Evolutionary conservation across 1,140 invertebrate genomes (phyloP).

Genomic region (Sycobia sp.): DNA sequence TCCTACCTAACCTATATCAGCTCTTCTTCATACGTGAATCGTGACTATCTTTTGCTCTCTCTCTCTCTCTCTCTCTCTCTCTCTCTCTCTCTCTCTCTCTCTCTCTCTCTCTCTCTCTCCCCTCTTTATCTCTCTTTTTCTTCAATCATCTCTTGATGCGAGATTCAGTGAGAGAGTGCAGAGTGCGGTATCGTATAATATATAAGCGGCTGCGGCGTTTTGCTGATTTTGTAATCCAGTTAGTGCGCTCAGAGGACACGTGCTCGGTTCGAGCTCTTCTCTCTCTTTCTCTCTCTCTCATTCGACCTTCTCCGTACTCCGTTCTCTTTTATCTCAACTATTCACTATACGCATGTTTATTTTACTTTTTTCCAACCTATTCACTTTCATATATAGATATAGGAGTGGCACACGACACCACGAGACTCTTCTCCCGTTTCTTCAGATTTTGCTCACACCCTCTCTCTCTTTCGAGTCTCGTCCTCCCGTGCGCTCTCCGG

Average conservation of each 20-base stretch:
- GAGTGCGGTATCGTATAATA: no score
- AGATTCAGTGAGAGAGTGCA: no score
- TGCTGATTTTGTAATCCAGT: conserved; percentile 14
- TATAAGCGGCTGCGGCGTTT: neutral
- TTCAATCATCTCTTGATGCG: neutral
- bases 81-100: neutral
- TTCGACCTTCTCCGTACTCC: neutral
- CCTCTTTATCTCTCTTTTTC: neutral
- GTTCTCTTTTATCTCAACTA: conserved; percentile 3
- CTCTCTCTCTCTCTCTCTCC: neutral
- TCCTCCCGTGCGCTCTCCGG: neutral
- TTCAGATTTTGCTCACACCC: neutral
- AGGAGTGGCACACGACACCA: no score
- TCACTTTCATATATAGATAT: no score
- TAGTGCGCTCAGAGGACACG: conserved; percentile 6
- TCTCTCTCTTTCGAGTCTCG: neutral
- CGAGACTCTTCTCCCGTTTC: no score
- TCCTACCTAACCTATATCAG: no score
- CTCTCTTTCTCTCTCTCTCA: neutral
- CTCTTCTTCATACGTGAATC: no score
- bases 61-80: neutral
- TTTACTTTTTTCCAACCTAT: neutral
- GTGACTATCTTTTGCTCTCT: no score
- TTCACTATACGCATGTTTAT: no score
- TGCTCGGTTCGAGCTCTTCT: neutral